Evolutionary conservation across 2,797 vertebrate genomes (phyloP), one percentile per base, ranked within the genome.

Genomic region (Tamandua tetradactyla): DNA sequence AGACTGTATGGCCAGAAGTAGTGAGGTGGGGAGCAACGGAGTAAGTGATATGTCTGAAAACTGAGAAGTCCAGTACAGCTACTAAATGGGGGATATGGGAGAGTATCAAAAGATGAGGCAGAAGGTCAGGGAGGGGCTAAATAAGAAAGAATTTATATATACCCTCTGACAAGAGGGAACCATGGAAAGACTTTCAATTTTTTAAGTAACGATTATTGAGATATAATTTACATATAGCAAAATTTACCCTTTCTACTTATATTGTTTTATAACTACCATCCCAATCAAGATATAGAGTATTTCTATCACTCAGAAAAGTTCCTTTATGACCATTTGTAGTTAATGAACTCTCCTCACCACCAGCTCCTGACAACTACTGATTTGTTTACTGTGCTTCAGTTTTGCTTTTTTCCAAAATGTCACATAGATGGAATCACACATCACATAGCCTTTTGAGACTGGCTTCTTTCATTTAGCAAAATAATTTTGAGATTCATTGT

Each of bases 141-240:
- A 25, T 20, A 64, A 3, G n/a, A 87, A 69, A 75, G 17, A 12
- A 49, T 22, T 42, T 40, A 49, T 52, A 35, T 52, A 35, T 2
- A 15, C 27, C 30, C 25, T 74, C 35, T 84, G 47, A 57, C 72
- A 94, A 76, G 0, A 35, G 35, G 5, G 49, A 94, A 35, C 32
- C 15, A 23, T 4, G 59, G 42, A 81, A 88, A 6, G 27, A 64
- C 27, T 76, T 80, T 32, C 79, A 68, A 32, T 62, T 80, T 85
- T 72, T 52, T 3, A 92, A 71, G 10, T 72, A n/a, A 13, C 25
- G 49, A 37, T 93, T 93, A 69, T 3, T 64, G 85, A 96, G 44
- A 79, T 71, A 37, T 0, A 47, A 76, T 61, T 71, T 32, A 76
- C 12, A 49, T 40, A 62, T 0, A 18, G 27, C 52, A 57, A 57